Evolutionary conservation across 2,797 vertebrate genomes (phyloP).

Genomic region (Betta splendens): DNA sequence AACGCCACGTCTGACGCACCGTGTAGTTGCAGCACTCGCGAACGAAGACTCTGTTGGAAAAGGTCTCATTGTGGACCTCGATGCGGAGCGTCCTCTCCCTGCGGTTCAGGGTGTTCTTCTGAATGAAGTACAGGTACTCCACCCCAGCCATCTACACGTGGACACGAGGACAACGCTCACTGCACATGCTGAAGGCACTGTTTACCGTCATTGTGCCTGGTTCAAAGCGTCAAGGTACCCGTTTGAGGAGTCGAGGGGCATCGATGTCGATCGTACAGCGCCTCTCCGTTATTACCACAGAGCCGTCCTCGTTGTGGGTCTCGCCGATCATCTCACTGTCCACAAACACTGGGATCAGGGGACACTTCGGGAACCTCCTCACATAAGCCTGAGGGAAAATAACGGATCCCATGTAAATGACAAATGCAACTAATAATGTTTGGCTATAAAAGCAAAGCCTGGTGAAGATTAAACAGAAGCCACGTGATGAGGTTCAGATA

Average conservation of each 20-base stretch:
- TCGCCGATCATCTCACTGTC: slow-evolving; percentile 89
- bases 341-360: slow-evolving; percentile 94
- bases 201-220: no score
- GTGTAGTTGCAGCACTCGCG: slow-evolving; percentile 90
- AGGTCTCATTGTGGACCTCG: slow-evolving; percentile 93
- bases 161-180: neutral
- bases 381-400: slow-evolving; percentile 86
- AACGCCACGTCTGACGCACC: slow-evolving; percentile 61
- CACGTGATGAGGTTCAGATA: neutral
- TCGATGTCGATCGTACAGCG: slow-evolving; percentile 93
- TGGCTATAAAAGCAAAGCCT: slow-evolving; percentile 1
- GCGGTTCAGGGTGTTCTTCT: slow-evolving; percentile 92
- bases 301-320: slow-evolving; percentile 85
- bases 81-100: slow-evolving; percentile 90
- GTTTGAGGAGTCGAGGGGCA: slow-evolving; percentile 91
- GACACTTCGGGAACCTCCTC: slow-evolving; percentile 91
- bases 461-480: slow-evolving; percentile 3
- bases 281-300: slow-evolving; percentile 83
- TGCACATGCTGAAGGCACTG: neutral
- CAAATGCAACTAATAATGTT: no score
- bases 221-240: slow-evolving; percentile 76
- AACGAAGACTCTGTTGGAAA: slow-evolving; percentile 90
- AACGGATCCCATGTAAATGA: no score
- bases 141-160: slow-evolving; percentile 89
- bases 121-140: slow-evolving; percentile 95